Percentiles rank a stretch among this genome's conserved stretches.
phyloP scores from a whole-genome alignment of 2,797 vertebrate genomes.

The Anguilla pacifica region DNA sequence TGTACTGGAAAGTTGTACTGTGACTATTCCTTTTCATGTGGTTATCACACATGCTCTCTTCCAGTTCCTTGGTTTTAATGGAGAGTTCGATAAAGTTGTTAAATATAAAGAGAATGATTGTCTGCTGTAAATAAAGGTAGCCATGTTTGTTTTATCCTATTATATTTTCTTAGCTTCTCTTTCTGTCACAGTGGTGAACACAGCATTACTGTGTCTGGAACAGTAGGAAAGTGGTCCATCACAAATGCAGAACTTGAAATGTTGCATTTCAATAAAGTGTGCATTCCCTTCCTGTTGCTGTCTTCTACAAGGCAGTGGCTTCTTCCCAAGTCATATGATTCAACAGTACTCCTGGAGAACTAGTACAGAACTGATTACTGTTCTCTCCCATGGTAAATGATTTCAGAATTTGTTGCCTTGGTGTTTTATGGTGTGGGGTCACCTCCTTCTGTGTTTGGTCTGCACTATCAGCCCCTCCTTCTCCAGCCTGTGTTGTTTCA shows the following conservation, averaged over 20 bases:
- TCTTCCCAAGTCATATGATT: not conserved
- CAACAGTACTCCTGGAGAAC: not conserved
- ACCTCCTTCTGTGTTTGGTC: not conserved
- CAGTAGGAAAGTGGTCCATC: not conserved
- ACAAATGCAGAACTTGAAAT: not conserved
- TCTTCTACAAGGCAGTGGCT: not conserved
- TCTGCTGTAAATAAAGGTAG: constrained; percentile 26
- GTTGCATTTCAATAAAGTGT: not conserved
- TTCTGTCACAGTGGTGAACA: not conserved
- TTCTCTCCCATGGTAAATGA: not conserved
- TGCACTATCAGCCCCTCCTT: not conserved
- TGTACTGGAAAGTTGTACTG: constrained; percentile 16
- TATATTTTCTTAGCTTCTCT: not conserved
- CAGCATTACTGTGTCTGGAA: not conserved
- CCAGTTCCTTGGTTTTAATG: constrained; percentile 26
- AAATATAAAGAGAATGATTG: constrained; percentile 8
- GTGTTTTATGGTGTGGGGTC: not conserved
- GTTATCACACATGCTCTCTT: constrained; percentile 11
- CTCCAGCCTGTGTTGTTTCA: not conserved
- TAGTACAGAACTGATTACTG: not conserved
- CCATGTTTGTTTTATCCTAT: not conserved
- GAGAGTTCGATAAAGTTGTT: constrained; percentile 2
- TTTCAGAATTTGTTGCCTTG: not conserved
- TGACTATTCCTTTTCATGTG: constrained; percentile 30
- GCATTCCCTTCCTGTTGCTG: not conserved